Base-by-base conservation (phyloP, 2,797 vertebrate genomes). In the Alectoris magna region DNA sequence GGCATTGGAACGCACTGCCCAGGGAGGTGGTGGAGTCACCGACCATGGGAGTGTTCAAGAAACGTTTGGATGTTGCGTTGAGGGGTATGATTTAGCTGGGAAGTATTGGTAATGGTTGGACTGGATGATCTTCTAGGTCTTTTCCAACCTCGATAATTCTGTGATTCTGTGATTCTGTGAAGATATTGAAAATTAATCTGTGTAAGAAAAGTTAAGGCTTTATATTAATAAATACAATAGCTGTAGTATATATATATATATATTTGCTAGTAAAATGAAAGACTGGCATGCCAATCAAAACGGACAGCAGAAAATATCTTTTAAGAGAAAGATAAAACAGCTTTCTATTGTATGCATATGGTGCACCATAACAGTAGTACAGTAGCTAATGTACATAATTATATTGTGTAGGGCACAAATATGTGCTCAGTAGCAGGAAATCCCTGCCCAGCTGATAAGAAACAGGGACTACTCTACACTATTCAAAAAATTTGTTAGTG, bases 371-470 rank as follows among this genome's bases (percentile, higher is more conserved):
- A 70, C 14, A 64, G 48, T 38, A 86, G 58, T 53, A 23, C 3
- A 51, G 38, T 23, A 34, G 66, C 49, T 76, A 38, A 75, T 16
- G 44, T 55, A 51, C 85, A 80, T 87, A 59, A 63, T 94, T 92
- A 46, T 66, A 91, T 90, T 91, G 62, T 59, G 6, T 72, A 59
- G 87, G 75, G 87, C 63, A 94, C 34, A 91, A 95, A 95, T 73
- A 46, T 70, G 62, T 85, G 64, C 14, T 85, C 75, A 82, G 83
- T n/a, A 84, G 68, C 88, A 97, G 96, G 95, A 98, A 97, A 91
- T 74, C 64, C 88, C 77, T 93, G 87, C 91, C 93, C 85, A 71
- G 6, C 62, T 92, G 96, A 96, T 94, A 97, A 97, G 93, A 81
- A 96, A 91, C 72, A 39, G 77, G 10, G 27, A 79, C 24, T 62